Evolutionary conservation across 37 sponge, comb jelly and placozoan genomes (phyloP).

Genomic region (Bolinopsis microptera): DNA sequence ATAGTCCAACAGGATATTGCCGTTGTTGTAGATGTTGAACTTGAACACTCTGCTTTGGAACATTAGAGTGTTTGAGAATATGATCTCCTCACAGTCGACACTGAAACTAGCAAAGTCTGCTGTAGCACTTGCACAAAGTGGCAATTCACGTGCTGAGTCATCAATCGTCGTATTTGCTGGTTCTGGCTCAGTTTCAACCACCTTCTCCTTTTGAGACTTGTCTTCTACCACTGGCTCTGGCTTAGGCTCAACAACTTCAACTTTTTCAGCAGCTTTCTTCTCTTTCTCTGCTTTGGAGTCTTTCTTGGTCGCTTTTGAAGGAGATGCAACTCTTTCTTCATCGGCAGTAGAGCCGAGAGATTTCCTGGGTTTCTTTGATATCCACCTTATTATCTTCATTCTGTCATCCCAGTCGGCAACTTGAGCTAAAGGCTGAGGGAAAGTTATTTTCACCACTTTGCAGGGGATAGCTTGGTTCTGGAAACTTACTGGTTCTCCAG

Average conservation of each 20-base stretch:
- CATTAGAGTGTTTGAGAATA: conserved; percentile 89
- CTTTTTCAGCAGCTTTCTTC: conserved; percentile 18
- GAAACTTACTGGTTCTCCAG: conserved; percentile 70
- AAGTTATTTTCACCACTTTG: conserved; percentile 74
- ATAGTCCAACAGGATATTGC: conserved; percentile 42
- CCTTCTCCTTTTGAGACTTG: conserved; percentile 61
- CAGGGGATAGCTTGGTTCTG: conserved; percentile 66
- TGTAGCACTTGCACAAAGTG: conserved; percentile 72
- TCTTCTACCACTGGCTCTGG: not conserved
- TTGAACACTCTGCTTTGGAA: conserved; percentile 85
- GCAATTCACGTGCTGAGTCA: conserved; percentile 74
- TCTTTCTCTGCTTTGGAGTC: conserved; percentile 38
- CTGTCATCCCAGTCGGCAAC: conserved; percentile 95
- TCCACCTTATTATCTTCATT: conserved; percentile 86
- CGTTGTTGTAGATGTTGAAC: conserved; percentile 68
- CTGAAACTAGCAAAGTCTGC: conserved; percentile 77
- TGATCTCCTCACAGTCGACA: conserved; percentile 72
- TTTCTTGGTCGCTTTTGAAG: conserved; percentile 31
- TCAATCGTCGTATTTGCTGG: conserved; percentile 79
- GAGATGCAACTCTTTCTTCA: conserved; percentile 28
- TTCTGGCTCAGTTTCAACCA: conserved; percentile 88
- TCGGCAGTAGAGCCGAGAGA: conserved; percentile 36
- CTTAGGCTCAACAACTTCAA: conserved; percentile 17
- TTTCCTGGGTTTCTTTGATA: conserved; percentile 70
- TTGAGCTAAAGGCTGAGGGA: conserved; percentile 73